These are phyloP conservation scores for Amphipoea lucens DNA, from an alignment of 2,888 invertebrate species.

Conservation along the genomic window DNA sequence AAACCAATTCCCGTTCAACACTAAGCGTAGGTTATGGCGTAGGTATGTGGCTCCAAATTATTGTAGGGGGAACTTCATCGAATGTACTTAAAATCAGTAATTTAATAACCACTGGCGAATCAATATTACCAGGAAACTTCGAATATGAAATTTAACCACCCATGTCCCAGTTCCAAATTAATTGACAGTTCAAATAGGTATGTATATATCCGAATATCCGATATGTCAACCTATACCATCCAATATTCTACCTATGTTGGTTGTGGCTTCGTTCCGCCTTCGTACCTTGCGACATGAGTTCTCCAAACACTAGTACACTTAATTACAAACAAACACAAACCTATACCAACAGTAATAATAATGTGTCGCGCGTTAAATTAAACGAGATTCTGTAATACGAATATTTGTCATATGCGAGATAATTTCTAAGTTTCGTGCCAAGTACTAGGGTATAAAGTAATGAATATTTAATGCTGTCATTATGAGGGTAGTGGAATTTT, in stretches of 20 bases:
- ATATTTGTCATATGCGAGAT: constrained; percentile 23
- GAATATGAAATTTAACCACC: constrained; percentile 13
- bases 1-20: not conserved
- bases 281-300: constrained; percentile 42
- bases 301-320: constrained; percentile 47
- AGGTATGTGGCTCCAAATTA: not conserved
- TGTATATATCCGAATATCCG: constrained; percentile 15
- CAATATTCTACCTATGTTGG: constrained; percentile 37
- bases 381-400: constrained; percentile 14
- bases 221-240: not conserved
- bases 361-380: constrained; percentile 28
- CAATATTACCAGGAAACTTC: constrained; percentile 14
- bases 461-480: constrained; percentile 12
- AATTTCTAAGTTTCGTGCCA: constrained; percentile 18
- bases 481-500: not conserved
- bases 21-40: not conserved
- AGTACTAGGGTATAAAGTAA: constrained; percentile 15
- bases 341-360: constrained; percentile 38
- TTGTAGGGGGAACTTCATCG: not conserved
- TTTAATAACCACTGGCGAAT: not conserved
- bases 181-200: constrained; percentile 22
- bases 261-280: constrained; percentile 47
- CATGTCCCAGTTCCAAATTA: constrained; percentile 8
- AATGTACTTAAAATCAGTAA: not conserved
- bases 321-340: constrained; percentile 56